Conservation (phyloP, 2,113 vertebrate species). For the Antigone vipio region DNA sequence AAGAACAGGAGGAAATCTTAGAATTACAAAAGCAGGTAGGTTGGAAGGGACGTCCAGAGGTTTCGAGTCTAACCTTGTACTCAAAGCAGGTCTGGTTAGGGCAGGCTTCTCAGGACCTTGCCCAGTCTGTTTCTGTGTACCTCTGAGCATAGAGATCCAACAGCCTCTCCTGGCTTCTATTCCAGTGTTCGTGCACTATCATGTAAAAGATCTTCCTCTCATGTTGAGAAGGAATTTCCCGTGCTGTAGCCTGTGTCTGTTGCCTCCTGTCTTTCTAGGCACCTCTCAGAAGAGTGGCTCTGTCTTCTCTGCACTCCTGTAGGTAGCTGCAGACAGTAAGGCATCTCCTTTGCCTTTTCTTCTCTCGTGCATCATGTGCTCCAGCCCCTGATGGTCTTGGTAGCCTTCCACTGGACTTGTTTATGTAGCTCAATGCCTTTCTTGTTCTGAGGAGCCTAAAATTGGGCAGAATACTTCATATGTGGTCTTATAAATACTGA, state of each 20-base stretch:
- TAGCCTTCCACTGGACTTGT: not conserved
- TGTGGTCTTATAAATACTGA: not conserved
- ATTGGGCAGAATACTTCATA: not conserved
- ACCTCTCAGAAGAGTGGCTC: not conserved
- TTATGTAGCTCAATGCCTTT: not conserved
- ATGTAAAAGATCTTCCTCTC: not conserved
- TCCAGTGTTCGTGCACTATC: not conserved
- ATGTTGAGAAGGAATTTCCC: not conserved
- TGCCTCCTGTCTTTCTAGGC: not conserved
- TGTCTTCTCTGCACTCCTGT: not conserved
- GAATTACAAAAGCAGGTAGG: not conserved
- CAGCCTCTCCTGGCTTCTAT: not conserved
- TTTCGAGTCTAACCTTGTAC: accelerated
- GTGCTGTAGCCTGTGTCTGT: not conserved
- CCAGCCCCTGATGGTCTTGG: not conserved
- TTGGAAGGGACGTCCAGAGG: not conserved
- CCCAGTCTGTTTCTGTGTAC: not conserved
- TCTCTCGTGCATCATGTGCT: not conserved
- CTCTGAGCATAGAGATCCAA: not conserved
- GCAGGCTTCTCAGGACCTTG: not conserved
- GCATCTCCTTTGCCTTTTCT: not conserved
- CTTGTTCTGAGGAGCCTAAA: not conserved
- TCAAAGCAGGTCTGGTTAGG: not conserved
- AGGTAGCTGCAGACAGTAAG: not conserved
- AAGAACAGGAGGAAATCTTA: not conserved